Conservation (phyloP, 2,113 vertebrate genomes). For the Baryphthengus martii region DNA sequence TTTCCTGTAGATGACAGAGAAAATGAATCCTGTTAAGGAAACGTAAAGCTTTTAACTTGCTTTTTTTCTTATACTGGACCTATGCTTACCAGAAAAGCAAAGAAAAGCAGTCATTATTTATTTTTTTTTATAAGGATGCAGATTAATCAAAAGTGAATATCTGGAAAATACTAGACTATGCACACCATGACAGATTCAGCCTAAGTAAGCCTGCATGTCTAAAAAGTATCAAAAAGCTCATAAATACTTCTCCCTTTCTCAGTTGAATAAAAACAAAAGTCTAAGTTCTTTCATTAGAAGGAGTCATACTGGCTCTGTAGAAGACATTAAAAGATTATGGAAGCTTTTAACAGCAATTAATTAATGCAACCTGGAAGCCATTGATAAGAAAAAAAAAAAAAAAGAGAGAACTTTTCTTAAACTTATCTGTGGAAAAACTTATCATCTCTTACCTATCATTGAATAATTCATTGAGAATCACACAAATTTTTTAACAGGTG, state of each 20-base stretch:
- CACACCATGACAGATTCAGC: not conserved
- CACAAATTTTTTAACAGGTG: not conserved
- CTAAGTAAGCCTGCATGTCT: not conserved
- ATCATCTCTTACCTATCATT: not conserved
- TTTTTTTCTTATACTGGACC: not conserved
- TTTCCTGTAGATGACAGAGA: not conserved
- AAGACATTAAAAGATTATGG: not conserved
- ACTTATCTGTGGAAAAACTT: not conserved
- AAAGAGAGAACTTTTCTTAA: not conserved
- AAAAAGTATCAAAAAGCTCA: not conserved
- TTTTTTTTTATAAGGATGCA: not conserved
- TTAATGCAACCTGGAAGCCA: conserved; percentile 21
- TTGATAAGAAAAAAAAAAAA: not conserved
- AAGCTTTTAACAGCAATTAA: conserved; percentile 41
- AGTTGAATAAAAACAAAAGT: not conserved
- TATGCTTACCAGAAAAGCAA: not conserved
- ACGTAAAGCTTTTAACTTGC: not conserved
- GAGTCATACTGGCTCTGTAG: not conserved
- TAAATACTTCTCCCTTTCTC: not conserved
- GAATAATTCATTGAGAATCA: conserved; percentile 36
- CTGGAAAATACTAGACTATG: not conserved
- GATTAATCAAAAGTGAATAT: not conserved
- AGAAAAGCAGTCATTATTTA: not conserved
- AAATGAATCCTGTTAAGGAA: not conserved
- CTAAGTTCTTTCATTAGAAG: not conserved